A percentile compares a stretch with the other conserved stretches of the same genome.
Conservation (phyloP, 2,888 invertebrate species). For the Platynereis dumerilii region DNA sequence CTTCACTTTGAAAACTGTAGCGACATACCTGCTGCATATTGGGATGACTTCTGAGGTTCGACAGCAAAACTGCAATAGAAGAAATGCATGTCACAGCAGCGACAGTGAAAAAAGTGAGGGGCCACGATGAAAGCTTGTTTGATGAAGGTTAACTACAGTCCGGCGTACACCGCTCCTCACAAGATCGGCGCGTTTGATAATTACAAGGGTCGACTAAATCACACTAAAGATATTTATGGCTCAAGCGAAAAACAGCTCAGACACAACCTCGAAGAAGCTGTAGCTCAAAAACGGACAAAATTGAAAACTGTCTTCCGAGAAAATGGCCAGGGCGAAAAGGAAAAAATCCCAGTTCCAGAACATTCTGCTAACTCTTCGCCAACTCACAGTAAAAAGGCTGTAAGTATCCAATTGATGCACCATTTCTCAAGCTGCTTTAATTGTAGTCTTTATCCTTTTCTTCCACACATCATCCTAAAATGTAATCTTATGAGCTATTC, state of each 20-base stretch:
- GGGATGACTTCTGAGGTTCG: too few species aligned
- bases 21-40: too few species aligned
- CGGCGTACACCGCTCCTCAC: slow-evolving; percentile 32
- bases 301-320: slow-evolving; percentile 2
- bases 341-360: background rate
- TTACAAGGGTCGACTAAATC: slow-evolving; percentile 14
- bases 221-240: slow-evolving; percentile 22
- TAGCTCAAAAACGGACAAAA: slow-evolving; percentile 1
- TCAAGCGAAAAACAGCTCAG: slow-evolving; percentile 10
- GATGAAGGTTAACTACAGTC: slow-evolving; percentile 37
- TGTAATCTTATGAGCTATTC: too few species aligned
- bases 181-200: background rate
- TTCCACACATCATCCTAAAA: background rate
- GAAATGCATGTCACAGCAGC: too few species aligned
- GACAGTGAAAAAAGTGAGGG: background rate
- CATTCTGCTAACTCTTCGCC: slow-evolving; percentile 6
- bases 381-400: slow-evolving; percentile 12
- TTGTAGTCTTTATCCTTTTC: too few species aligned
- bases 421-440: too few species aligned
- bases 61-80: too few species aligned
- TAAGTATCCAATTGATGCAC: background rate
- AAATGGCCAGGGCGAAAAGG: background rate
- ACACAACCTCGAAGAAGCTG: slow-evolving; percentile 19
- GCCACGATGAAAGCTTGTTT: slow-evolving; percentile 34
- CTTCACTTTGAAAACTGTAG: too few species aligned